Evolutionary conservation across 2,113 vertebrate species (phyloP).

Genomic region (Aphyosemion australe): DNA sequence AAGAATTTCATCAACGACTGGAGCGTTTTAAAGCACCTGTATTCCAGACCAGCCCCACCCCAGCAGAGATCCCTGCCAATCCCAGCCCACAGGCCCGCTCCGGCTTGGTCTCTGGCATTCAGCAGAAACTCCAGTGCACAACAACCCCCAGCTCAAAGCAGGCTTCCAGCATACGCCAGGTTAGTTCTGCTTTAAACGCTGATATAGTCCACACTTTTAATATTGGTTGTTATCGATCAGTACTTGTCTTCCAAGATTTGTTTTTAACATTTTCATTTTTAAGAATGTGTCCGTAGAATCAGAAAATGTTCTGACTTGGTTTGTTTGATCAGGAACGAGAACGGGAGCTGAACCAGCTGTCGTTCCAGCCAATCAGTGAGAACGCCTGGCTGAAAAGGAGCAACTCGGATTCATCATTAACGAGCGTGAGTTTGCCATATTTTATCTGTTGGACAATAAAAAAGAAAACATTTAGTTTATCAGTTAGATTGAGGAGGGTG

Average conservation of each 20-base stretch:
- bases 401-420: conserved; percentile 65
- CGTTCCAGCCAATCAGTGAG: conserved; percentile 69
- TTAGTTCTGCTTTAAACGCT: conserved; percentile 12
- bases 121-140: conserved; percentile 69
- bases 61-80: not conserved
- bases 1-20: conserved; percentile 70
- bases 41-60: conserved; percentile 15
- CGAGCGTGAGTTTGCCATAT: conserved; percentile 56
- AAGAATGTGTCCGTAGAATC: not conserved
- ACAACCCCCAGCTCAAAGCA: conserved; percentile 70
- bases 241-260: not conserved
- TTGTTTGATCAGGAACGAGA: conserved; percentile 67
- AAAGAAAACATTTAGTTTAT: too few relatives aligned
- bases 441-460: not conserved
- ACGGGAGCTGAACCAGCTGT: conserved; percentile 68
- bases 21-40: conserved; percentile 66
- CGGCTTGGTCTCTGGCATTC: conserved; percentile 67
- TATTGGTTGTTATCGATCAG: not conserved
- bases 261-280: too few relatives aligned
- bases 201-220: not conserved
- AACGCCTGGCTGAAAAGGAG: conserved; percentile 80
- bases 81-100: conserved; percentile 43
- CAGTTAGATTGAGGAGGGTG: not conserved
- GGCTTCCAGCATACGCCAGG: conserved; percentile 74
- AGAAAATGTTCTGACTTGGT: not conserved